phyloP scores from a whole-genome alignment of 2,888 invertebrate genomes.

The Hyles lineata region DNA sequence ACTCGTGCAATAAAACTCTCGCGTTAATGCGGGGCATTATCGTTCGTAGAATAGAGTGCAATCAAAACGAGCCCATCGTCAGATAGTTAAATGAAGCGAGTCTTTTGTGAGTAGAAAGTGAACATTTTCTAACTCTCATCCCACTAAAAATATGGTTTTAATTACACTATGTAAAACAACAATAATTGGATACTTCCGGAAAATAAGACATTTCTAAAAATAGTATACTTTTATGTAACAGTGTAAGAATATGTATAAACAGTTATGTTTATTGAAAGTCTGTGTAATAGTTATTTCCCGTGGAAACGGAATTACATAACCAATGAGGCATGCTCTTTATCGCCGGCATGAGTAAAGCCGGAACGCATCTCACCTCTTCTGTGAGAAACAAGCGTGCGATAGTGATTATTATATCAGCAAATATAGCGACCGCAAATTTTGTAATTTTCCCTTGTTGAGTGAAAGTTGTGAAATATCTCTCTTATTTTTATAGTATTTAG shows the following conservation, averaged over 20 bases:
- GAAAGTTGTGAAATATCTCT: conserved; percentile 57
- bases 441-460: conserved; percentile 49
- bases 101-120: conserved; percentile 80
- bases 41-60: conserved; percentile 52
- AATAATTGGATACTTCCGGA: conserved; percentile 9
- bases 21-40: conserved; percentile 61
- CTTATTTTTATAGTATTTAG: conserved; percentile 36
- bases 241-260: conserved; percentile 12
- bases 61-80: conserved; percentile 68
- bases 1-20: conserved; percentile 48
- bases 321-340: conserved; percentile 40
- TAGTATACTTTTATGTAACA: background rate
- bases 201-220: conserved; percentile 1
- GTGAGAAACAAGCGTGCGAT: conserved; percentile 45
- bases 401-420: conserved; percentile 49
- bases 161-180: background rate
- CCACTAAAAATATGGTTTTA: conserved; percentile 28
- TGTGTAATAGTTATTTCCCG: conserved; percentile 45
- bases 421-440: conserved; percentile 44
- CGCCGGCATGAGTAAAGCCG: conserved; percentile 32
- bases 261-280: conserved; percentile 32
- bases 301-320: conserved; percentile 52
- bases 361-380: conserved; percentile 6
- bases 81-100: conserved; percentile 70
- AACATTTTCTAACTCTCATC: conserved; percentile 53